Conservation (phyloP, 2,888 invertebrate genomes). For the Tupiocoris notatus region DNA sequence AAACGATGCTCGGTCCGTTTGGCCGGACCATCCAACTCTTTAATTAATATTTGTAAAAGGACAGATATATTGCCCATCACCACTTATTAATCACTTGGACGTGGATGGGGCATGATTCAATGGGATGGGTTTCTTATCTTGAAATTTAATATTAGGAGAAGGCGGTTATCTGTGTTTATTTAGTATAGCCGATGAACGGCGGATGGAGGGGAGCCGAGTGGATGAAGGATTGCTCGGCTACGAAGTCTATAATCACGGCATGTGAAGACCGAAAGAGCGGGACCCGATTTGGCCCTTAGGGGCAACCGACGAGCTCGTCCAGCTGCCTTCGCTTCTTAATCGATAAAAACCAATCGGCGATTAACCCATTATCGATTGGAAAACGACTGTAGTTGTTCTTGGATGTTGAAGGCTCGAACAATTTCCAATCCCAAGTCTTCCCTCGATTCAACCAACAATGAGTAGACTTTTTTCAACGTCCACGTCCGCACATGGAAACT, state of each 20-base stretch:
- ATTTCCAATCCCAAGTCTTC: not conserved
- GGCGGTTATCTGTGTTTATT: slow-evolving; percentile 39
- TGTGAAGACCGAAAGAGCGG: not conserved
- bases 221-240: slow-evolving; percentile 26
- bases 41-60: slow-evolving; percentile 37
- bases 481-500: too few relatives aligned
- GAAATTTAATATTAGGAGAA: slow-evolving; percentile 36
- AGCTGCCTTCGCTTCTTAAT: slow-evolving; percentile 28
- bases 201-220: not conserved
- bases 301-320: slow-evolving; percentile 1
- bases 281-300: slow-evolving; percentile 1
- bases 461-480: not conserved
- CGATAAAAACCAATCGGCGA: slow-evolving; percentile 38
- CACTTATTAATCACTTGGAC: slow-evolving; percentile 33
- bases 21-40: slow-evolving; percentile 1
- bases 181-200: not conserved
- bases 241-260: slow-evolving; percentile 24
- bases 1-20: not conserved
- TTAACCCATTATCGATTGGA: slow-evolving; percentile 38
- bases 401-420: not conserved
- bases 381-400: slow-evolving; percentile 18
- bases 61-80: slow-evolving; percentile 38
- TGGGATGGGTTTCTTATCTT: slow-evolving; percentile 27
- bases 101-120: slow-evolving; percentile 27
- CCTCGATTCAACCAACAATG: not conserved